Conservation (phyloP, 2,797 vertebrate species). For the Megaceryle alcyon region DNA sequence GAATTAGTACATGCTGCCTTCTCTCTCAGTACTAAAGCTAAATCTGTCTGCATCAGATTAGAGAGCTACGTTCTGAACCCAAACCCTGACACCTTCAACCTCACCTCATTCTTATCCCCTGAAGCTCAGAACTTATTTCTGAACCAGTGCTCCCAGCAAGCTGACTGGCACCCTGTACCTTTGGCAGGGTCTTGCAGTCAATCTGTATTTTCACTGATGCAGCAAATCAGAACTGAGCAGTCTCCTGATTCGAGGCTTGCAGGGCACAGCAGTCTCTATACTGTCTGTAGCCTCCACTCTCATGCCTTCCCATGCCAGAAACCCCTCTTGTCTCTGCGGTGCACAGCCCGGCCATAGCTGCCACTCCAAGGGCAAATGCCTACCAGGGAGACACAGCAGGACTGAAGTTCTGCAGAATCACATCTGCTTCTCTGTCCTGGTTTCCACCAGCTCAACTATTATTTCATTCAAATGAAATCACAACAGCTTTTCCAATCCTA, state of each 20-base stretch:
- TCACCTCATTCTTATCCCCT: neutral
- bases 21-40: neutral
- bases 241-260: neutral
- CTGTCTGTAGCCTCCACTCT: neutral
- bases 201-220: neutral
- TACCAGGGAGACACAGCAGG: neutral
- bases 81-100: neutral
- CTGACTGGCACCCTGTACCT: neutral
- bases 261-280: neutral
- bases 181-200: neutral
- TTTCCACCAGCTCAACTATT: slow-evolving; percentile 21
- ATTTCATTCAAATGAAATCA: slow-evolving; percentile 51
- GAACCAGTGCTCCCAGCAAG: neutral
- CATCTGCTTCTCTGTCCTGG: slow-evolving; percentile 44
- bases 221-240: slow-evolving; percentile 21
- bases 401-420: slow-evolving; percentile 3
- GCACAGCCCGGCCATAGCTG: neutral
- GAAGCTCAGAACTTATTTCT: neutral
- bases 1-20: slow-evolving; percentile 20
- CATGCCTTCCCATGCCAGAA: neutral
- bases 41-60: slow-evolving; percentile 15
- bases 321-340: neutral
- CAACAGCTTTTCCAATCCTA: slow-evolving; percentile 27
- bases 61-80: neutral
- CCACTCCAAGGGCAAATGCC: neutral